phyloP scores from a whole-genome alignment of 2,113 vertebrate genomes.

The Oxyruncus cristatus region DNA sequence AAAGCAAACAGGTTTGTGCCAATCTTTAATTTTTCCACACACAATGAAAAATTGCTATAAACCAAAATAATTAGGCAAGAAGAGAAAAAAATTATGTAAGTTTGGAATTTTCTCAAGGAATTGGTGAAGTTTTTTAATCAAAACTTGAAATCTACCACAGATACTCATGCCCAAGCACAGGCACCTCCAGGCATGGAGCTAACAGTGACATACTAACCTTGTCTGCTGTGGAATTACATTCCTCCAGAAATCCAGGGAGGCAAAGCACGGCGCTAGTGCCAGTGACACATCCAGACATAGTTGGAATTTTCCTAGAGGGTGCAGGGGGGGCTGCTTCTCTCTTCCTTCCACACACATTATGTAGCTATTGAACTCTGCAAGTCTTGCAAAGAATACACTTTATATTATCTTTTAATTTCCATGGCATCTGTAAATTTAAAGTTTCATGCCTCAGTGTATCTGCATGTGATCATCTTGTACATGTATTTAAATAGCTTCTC shows the following conservation, averaged over 20 bases:
- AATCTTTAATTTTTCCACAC: background rate
- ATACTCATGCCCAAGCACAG: background rate
- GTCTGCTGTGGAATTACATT: background rate
- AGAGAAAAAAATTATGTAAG: background rate
- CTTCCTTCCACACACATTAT: background rate
- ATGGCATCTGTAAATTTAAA: constrained; percentile 12
- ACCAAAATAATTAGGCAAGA: background rate
- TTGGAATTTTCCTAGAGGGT: background rate
- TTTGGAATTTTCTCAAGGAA: background rate
- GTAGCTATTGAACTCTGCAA: constrained; percentile 32
- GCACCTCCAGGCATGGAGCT: background rate
- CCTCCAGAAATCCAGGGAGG: background rate
- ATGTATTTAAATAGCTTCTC: constrained; percentile 17
- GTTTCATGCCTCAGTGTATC: constrained; percentile 9
- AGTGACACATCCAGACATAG: background rate
- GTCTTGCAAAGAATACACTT: constrained; percentile 11
- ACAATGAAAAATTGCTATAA: background rate
- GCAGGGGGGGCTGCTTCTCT: background rate
- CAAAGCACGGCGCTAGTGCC: background rate
- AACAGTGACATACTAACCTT: background rate
- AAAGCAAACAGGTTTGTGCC: background rate
- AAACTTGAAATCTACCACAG: background rate
- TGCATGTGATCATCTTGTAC: constrained; percentile 11
- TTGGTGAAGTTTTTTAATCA: background rate
- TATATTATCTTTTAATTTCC: constrained; percentile 49